Conservation (phyloP, 30 jellyfish, hydroid and myxozoan genomes). For the Chrysaora quinquecirrha region DNA sequence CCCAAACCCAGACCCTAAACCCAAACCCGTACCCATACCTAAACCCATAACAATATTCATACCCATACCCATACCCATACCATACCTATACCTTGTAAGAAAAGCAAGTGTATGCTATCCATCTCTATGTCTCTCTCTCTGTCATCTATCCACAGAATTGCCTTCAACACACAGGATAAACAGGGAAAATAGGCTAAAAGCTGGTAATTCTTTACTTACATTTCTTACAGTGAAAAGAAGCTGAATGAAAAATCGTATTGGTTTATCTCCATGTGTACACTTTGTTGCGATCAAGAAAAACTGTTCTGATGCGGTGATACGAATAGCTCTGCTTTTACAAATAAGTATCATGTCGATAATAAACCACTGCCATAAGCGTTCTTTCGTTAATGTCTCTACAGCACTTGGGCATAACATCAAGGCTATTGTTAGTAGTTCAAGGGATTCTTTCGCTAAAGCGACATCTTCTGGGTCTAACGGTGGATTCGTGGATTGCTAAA, state of each 20-base stretch:
- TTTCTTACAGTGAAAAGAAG: constrained; percentile 89
- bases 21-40: too few relatives aligned
- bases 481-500: constrained; percentile 22
- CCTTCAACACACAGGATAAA: too few relatives aligned
- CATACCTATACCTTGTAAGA: too few relatives aligned
- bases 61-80: too few relatives aligned
- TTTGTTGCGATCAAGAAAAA: constrained; percentile 89
- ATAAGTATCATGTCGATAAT: constrained; percentile 74
- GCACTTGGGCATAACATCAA: constrained; percentile 86
- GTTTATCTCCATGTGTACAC: constrained; percentile 83
- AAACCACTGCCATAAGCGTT: constrained; percentile 78
- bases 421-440: constrained; percentile 87
- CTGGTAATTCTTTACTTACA: too few relatives aligned
- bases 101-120: too few relatives aligned
- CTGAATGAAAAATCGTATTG: constrained; percentile 83
- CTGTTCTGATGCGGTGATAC: constrained; percentile 94
- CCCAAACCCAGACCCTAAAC: too few relatives aligned
- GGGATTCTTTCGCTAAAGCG: constrained; percentile 87
- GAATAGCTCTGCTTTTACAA: constrained; percentile 84
- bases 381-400: constrained; percentile 78
- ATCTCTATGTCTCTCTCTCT: too few relatives aligned
- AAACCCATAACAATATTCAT: too few relatives aligned
- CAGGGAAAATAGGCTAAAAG: too few relatives aligned
- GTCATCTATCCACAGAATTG: too few relatives aligned
- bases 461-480: constrained; percentile 67